Evolutionary conservation across 1,140 invertebrate genomes (phyloP).

Genomic region (Chironomus striatipennis): DNA sequence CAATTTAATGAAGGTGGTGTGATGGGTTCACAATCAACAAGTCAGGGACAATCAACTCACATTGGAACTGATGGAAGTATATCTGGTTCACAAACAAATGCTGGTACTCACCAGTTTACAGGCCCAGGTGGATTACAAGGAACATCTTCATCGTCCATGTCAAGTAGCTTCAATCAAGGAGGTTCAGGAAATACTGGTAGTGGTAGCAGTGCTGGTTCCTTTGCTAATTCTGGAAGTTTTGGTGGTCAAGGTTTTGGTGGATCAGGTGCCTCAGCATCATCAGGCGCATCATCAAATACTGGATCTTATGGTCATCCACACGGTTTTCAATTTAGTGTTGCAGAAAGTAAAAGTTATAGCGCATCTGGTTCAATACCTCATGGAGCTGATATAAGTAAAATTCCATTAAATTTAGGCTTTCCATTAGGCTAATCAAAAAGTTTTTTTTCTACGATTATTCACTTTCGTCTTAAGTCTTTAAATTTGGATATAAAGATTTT

Average conservation of each 20-base stretch:
- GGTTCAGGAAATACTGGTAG: conserved; percentile 28
- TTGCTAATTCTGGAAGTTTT: background rate
- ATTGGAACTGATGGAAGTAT: conserved; percentile 34
- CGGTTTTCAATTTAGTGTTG: conserved; percentile 13
- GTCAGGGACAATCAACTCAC: conserved; percentile 36
- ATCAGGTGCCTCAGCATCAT: background rate
- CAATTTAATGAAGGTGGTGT: conserved; percentile 29
- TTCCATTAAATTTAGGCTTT: background rate
- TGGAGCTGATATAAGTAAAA: background rate
- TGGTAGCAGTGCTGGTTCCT: background rate
- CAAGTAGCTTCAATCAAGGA: conserved; percentile 29
- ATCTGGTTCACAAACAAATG: conserved; percentile 31
- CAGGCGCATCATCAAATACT: background rate
- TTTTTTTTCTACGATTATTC: no score
- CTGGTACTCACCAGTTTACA: conserved; percentile 31
- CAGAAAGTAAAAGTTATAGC: background rate
- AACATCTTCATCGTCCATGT: conserved; percentile 34
- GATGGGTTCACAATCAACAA: conserved; percentile 30
- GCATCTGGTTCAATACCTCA: background rate
- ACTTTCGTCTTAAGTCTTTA: no score
- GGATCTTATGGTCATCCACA: background rate
- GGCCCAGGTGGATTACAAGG: conserved; percentile 30
- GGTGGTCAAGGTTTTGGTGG: background rate
- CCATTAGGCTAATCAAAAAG: background rate
- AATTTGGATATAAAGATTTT: no score